Evolutionary conservation across 2,797 vertebrate species (phyloP).

Genomic region (Falco concolor): DNA sequence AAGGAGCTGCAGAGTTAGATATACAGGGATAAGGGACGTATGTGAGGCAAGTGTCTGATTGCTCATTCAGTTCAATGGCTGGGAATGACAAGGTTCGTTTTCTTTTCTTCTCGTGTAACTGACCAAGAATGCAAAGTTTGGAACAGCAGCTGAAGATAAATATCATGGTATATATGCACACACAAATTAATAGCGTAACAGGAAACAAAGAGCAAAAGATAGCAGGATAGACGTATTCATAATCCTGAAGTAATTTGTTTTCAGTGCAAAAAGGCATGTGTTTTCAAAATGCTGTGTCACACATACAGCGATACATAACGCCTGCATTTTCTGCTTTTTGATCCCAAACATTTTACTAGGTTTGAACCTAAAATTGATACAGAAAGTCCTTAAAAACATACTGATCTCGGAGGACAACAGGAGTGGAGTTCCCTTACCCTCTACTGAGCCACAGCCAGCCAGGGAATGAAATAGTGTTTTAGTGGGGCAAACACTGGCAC

Average conservation of each 20-base stretch:
- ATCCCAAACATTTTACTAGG: not conserved
- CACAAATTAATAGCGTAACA: not conserved
- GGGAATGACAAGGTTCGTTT: not conserved
- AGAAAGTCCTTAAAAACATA: not conserved
- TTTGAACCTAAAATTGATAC: not conserved
- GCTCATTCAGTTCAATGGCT: not conserved
- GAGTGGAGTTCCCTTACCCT: not conserved
- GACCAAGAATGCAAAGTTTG: not conserved
- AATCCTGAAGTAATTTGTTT: not conserved
- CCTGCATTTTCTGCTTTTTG: not conserved
- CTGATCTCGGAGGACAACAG: not conserved
- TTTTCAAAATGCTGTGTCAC: not conserved
- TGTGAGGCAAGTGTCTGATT: not conserved
- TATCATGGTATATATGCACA: not conserved
- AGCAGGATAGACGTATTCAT: not conserved
- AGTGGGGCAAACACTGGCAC: not conserved
- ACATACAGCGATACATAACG: rapidly evolving
- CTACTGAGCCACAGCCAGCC: not conserved
- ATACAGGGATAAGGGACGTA: not conserved
- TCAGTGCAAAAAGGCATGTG: not conserved
- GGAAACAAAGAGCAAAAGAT: not conserved
- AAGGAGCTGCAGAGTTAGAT: not conserved
- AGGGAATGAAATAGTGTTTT: not conserved
- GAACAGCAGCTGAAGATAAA: not conserved
- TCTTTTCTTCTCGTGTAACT: not conserved